A percentile compares a stretch with the other conserved stretches of the same genome.
These are phyloP conservation scores for Caranx ignobilis DNA, from an alignment of 2,113 vertebrate genomes.

Conservation along the genomic window DNA sequence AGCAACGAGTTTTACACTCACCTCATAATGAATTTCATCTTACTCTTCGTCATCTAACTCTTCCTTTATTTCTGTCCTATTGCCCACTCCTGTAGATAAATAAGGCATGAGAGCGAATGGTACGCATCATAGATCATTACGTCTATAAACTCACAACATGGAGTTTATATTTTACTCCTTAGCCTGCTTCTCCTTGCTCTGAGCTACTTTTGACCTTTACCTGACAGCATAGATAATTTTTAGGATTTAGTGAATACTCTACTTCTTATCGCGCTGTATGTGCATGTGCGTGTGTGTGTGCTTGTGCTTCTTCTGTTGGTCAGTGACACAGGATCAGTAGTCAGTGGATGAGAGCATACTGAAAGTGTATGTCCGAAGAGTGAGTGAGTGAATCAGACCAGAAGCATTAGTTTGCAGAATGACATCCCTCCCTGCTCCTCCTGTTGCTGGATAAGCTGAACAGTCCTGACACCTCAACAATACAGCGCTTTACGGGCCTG, in stretches of 20 bases:
- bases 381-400: slow-evolving; percentile 84
- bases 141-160: slow-evolving; percentile 3
- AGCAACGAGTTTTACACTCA: slow-evolving; percentile 16
- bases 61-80: background rate
- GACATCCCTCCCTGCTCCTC: slow-evolving; percentile 78
- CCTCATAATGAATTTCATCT: background rate
- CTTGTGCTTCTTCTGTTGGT: background rate
- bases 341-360: slow-evolving; percentile 5
- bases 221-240: background rate
- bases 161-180: background rate
- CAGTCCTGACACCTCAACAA: slow-evolving; percentile 91
- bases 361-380: slow-evolving; percentile 34
- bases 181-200: background rate
- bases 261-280: slow-evolving; percentile 2
- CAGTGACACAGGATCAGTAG: background rate
- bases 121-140: background rate
- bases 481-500: slow-evolving; percentile 85
- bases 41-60: background rate
- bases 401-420: slow-evolving; percentile 90
- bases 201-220: background rate
- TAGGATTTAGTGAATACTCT: slow-evolving; percentile 3
- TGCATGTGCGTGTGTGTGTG: background rate
- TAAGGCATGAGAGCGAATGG: background rate
- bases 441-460: slow-evolving; percentile 86
- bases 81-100: background rate